Percentiles rank a stretch among this genome's conserved stretches.
Evolutionary conservation across 2,113 vertebrate genomes (phyloP).

Genomic region (Anseranas semipalmata): DNA sequence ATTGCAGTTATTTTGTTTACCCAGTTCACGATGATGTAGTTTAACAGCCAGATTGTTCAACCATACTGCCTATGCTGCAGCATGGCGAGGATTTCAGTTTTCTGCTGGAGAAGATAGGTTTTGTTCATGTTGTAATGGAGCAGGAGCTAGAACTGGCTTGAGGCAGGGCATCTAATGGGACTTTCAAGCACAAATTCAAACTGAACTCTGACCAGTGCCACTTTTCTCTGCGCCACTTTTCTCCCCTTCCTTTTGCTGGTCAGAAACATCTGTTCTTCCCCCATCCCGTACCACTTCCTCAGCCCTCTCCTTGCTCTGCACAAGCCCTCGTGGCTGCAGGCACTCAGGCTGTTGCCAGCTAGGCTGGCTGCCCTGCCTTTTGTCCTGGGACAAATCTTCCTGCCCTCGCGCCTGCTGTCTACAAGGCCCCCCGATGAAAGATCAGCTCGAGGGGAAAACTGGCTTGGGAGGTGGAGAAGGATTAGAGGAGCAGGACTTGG

Average conservation of each 20-base stretch:
- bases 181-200: neutral
- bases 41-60: neutral
- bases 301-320: neutral
- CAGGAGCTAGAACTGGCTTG: neutral
- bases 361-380: neutral
- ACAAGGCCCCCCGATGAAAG: too few species aligned
- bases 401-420: neutral
- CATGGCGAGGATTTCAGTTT: neutral
- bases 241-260: neutral
- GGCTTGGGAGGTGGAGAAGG: neutral
- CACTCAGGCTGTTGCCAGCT: neutral
- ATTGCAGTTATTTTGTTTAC: neutral
- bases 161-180: neutral
- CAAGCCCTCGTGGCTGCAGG: neutral
- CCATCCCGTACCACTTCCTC: neutral
- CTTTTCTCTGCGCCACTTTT: neutral
- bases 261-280: neutral
- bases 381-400: neutral
- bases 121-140: neutral
- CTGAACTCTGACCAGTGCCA: neutral
- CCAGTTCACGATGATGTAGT: accelerated
- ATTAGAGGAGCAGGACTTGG: neutral
- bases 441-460: neutral
- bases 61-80: neutral
- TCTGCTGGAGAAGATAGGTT: neutral